Evolutionary conservation across 2,888 invertebrate genomes (phyloP), one percentile per base, ranked within the genome.

Genomic region (Horisme vitalbata): DNA sequence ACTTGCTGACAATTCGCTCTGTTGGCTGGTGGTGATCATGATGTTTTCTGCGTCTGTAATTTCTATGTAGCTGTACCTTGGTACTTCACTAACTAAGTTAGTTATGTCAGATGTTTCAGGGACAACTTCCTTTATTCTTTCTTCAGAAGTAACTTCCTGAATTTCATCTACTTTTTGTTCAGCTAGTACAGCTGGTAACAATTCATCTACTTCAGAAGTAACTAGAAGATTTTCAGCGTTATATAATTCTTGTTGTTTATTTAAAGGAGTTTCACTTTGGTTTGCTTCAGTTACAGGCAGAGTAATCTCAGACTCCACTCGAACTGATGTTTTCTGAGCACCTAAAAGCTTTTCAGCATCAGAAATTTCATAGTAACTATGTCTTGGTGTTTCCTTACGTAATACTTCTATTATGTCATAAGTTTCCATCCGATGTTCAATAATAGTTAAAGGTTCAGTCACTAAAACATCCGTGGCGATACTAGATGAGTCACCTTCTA

Each of bases 331-430:
- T 41, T 47, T 52, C 31, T 47, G 11, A 44, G 46, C 24, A 41
- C 52, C 59, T 35, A 59, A 45, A 37, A 49, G 24, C 43, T 52
- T 66, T 63, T 83, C 82, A 33, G 78, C 76, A 27, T 77, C 72
- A 41, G 36, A 27, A 13, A 79, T 63, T 45, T 82, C 78, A 24
- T 75, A 61, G 59, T 79, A 75, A 48, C 63, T 71, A 28, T 72
- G 63, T 5, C 57, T 64, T 7, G 69, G 68, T 11, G 49, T 51
- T 55, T 77, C 71, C 13, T 65, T 60, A 32, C 38, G 47, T 38
- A 66, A 50, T 13, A 55, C 24, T 43, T 55, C 31, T 1, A 47
- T 38, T 14, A 32, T 23, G 8, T 52, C 48, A n/a, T 11, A 23
- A 9, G 12, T 4, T 23, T 35, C 34, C 28, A 7, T 4, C 12